Percentiles rank a stretch among this genome's conserved stretches.
phyloP scores from a whole-genome alignment of 2,113 vertebrate species.

The Tricholaema leucomelas region DNA sequence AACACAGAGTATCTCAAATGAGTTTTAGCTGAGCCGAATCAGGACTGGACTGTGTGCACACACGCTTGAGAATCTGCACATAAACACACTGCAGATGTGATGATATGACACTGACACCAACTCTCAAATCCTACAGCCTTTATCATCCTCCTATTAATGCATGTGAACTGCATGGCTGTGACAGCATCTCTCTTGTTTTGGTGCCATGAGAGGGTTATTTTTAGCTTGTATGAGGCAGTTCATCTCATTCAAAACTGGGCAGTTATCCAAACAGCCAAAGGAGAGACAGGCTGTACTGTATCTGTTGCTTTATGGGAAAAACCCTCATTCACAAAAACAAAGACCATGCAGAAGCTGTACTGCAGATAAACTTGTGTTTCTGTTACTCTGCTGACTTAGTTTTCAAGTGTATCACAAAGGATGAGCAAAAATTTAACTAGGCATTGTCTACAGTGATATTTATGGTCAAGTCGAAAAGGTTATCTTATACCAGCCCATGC shows the following conservation, averaged over 20 bases:
- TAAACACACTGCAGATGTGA: constrained; percentile 59
- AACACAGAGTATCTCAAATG: neutral
- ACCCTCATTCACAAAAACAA: constrained; percentile 64
- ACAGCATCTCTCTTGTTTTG: constrained; percentile 51
- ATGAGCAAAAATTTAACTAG: neutral
- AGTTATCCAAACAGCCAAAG: constrained; percentile 69
- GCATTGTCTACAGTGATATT: neutral
- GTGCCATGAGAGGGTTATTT: constrained; percentile 57
- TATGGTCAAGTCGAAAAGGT: neutral
- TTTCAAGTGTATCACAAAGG: neutral
- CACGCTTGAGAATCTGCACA: neutral
- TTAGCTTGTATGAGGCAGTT: constrained; percentile 65
- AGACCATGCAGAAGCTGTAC: constrained; percentile 6
- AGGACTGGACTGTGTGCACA: neutral
- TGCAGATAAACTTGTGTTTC: neutral
- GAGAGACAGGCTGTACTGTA: constrained; percentile 66
- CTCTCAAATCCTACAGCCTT: constrained; percentile 23
- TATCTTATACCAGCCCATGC: neutral
- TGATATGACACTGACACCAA: constrained; percentile 4
- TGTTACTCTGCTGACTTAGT: neutral
- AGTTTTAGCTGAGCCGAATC: neutral
- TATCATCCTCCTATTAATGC: constrained; percentile 25
- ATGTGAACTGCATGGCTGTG: neutral
- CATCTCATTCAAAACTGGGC: constrained; percentile 71
- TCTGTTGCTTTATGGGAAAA: constrained; percentile 64